Evolutionary conservation across 2,888 invertebrate species (phyloP), one percentile per base, ranked within the genome.

Genomic region (Tridacna crocea): DNA sequence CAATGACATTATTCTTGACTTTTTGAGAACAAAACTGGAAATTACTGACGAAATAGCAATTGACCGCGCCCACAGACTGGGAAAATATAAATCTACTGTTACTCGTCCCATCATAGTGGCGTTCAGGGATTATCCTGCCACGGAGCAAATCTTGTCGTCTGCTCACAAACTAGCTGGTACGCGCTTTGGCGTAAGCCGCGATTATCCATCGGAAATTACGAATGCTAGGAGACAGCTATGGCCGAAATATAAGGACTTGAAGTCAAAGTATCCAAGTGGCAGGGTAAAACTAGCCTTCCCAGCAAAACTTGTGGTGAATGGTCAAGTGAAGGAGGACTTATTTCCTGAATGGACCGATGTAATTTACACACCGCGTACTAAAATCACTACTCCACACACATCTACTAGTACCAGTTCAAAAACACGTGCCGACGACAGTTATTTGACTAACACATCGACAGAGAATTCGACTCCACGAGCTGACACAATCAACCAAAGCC

Each of bases 51-150:
- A 73, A 47, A 77, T 80, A 46, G 17, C 46, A 17, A 80, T 76
- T 22, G 76, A 80, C 51, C 65, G 80, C 17, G 80, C 80, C 13
- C 80, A 75, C 51, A 46, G 75, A 72, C n/a, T 79, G n/a, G 79
- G 79, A 27, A 36, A 48, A 10, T 36, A 19, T 10, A 51, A 55
- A 19, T n/a, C 13, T 46, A 13, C n/a, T 70, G 22, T 13, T 13
- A 70, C 36, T 15, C 36, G 70, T 4, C 70, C 70, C 17, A 46
- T 70, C n/a, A 70, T 70, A 46, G 70, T 70, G 4, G 47, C 15
- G 27, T 70, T 70, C 27, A 70, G 70, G 36, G 73, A 73, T 19
- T 73, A 73, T 46, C 11, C 60, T 6, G 73, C 58, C 36, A 73
- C 73, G n/a, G 70, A 70, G 27, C 10, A 4, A 26, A 24, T 70